Evolutionary conservation across 2,888 invertebrate genomes (phyloP).

Genomic region (Apantesis nais): DNA sequence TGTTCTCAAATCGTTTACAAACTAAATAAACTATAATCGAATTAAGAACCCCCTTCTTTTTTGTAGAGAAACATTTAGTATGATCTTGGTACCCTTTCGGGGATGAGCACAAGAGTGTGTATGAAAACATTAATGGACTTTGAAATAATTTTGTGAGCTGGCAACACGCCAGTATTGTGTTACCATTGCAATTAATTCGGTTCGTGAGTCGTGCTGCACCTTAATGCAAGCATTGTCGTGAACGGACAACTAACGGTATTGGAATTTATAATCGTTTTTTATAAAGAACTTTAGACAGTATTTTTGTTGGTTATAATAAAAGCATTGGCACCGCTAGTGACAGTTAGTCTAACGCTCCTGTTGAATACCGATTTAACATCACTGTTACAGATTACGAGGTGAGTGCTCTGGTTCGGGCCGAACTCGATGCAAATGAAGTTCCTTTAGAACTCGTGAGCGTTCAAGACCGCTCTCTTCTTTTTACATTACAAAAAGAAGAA

Average conservation of each 20-base stretch:
- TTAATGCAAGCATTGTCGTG: slow-evolving; percentile 11
- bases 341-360: not conserved
- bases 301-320: not conserved
- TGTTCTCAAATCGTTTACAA: too few species aligned
- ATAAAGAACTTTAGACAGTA: not conserved
- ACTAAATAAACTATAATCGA: not conserved
- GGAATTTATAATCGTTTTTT: slow-evolving; percentile 14
- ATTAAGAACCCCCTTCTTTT: not conserved
- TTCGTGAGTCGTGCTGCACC: slow-evolving; percentile 13
- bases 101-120: not conserved
- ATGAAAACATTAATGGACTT: not conserved
- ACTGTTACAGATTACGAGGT: too few species aligned
- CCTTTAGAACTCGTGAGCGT: too few species aligned
- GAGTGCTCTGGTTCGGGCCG: too few species aligned
- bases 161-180: slow-evolving; percentile 38
- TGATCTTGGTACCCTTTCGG: not conserved
- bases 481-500: too few species aligned
- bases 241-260: slow-evolving; percentile 7
- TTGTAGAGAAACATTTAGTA: not conserved
- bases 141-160: slow-evolving; percentile 13
- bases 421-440: too few species aligned
- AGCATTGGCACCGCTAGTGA: not conserved
- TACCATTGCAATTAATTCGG: slow-evolving; percentile 35
- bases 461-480: too few species aligned
- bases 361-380: not conserved